A percentile compares a stretch with the other conserved stretches of the same genome.
Evolutionary conservation across 53 echinoderm and acorn worm genomes (phyloP).

Genomic region (Echinarachnius parma): DNA sequence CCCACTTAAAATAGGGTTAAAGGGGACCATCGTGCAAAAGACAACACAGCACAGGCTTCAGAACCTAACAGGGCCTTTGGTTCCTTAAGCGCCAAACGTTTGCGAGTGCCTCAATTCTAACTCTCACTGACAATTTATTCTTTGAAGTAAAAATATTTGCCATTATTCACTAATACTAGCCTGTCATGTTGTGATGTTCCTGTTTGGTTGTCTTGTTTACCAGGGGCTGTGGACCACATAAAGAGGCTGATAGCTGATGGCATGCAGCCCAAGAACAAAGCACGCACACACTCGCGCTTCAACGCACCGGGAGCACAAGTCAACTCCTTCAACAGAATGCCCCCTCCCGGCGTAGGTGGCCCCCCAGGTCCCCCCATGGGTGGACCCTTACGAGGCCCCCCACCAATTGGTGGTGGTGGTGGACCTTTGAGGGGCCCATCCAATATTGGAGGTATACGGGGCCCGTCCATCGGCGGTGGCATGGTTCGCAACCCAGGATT

Average conservation of each 20-base stretch:
- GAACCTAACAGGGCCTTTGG: too few species aligned
- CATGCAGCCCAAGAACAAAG: slow-evolving; percentile 43
- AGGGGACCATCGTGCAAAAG: too few species aligned
- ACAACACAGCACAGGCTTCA: too few species aligned
- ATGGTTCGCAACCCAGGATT: not conserved
- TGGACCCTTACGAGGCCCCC: not conserved
- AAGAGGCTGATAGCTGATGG: slow-evolving; percentile 41
- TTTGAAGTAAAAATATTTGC: too few species aligned
- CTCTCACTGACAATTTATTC: too few species aligned
- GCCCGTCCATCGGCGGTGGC: not conserved
- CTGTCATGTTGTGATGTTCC: not conserved
- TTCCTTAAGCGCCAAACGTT: too few species aligned
- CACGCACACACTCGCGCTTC: slow-evolving; percentile 20
- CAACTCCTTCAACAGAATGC: not conserved
- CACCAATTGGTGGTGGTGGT: too few species aligned
- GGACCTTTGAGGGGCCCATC: slow-evolving; percentile 1
- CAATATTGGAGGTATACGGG: not conserved
- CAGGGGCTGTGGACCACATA: slow-evolving; percentile 58
- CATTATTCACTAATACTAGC: too few species aligned
- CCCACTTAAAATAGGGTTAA: too few species aligned
- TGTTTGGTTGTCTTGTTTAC: not conserved
- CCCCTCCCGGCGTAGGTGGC: not conserved
- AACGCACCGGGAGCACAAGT: not conserved
- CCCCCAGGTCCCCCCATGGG: slow-evolving; percentile 1
- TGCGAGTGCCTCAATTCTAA: too few species aligned